A percentile compares a stretch with the other conserved stretches of the same genome.
Conservation (phyloP, 2,113 vertebrate genomes). For the Calcarius ornatus region DNA sequence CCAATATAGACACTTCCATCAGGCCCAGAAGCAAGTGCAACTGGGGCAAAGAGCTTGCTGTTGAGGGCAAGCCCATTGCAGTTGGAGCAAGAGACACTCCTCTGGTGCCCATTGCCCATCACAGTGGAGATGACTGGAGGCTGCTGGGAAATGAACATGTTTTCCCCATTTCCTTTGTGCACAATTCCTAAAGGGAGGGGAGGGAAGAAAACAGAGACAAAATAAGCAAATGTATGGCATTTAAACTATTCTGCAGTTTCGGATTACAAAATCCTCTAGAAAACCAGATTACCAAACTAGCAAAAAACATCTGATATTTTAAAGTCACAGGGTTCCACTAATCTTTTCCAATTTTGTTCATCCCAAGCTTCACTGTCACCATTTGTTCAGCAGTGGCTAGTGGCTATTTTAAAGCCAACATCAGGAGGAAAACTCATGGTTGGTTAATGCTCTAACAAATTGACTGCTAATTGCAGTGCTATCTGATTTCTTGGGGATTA, state of each 20-base stretch:
- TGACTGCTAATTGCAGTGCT: conserved; percentile 58
- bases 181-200: conserved; percentile 81
- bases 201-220: background rate
- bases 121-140: conserved; percentile 89
- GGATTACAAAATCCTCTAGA: background rate
- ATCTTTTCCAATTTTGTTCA: background rate
- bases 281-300: background rate
- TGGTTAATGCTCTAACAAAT: conserved; percentile 61
- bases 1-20: conserved; percentile 94
- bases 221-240: background rate
- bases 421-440: conserved; percentile 30
- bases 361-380: background rate
- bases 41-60: conserved; percentile 94
- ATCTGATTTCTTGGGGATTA: conserved; percentile 59
- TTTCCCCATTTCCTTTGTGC: conserved; percentile 98
- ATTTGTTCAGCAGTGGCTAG: background rate
- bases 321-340: background rate
- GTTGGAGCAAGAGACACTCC: conserved; percentile 85
- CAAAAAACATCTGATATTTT: background rate
- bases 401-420: conserved; percentile 42
- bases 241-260: background rate
- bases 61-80: conserved; percentile 86
- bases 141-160: conserved; percentile 95
- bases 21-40: conserved; percentile 89
- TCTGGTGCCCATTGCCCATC: conserved; percentile 94